Evolutionary conservation across 2,113 vertebrate species (phyloP).

Genomic region (Promerops cafer): DNA sequence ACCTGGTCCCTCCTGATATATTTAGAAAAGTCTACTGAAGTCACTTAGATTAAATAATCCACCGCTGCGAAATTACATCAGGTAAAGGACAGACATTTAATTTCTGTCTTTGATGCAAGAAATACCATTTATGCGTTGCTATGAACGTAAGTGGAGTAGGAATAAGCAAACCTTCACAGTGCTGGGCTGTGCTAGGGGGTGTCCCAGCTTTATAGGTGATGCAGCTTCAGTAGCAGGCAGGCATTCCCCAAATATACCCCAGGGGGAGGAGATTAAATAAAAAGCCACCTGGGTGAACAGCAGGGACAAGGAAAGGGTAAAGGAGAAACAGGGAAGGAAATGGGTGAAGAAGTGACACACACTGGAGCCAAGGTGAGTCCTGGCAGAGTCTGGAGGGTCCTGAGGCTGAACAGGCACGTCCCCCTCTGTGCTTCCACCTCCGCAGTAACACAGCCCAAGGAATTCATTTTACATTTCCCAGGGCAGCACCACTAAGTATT

Average conservation of each 20-base stretch:
- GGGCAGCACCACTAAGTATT: background rate
- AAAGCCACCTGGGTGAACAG: background rate
- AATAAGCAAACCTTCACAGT: background rate
- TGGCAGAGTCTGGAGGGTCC: background rate
- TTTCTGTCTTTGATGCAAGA: background rate
- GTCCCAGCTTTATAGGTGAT: background rate
- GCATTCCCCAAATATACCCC: background rate
- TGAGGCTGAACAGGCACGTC: background rate
- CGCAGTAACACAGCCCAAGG: background rate
- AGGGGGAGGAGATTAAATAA: background rate
- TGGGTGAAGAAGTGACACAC: background rate
- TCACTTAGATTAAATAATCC: constrained; percentile 1
- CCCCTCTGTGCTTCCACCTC: background rate
- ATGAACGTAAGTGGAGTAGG: background rate
- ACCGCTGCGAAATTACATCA: background rate
- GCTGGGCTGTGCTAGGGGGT: background rate
- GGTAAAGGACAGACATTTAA: background rate
- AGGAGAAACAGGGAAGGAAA: background rate
- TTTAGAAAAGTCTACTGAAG: constrained; percentile 38
- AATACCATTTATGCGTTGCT: background rate
- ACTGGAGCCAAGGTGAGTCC: background rate
- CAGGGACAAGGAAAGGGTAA: background rate
- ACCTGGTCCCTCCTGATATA: constrained; percentile 2
- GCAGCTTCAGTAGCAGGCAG: background rate
- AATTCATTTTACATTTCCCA: background rate